Conservation (phyloP, 1,140 invertebrate species). For the Brachionus koreanus region DNA sequence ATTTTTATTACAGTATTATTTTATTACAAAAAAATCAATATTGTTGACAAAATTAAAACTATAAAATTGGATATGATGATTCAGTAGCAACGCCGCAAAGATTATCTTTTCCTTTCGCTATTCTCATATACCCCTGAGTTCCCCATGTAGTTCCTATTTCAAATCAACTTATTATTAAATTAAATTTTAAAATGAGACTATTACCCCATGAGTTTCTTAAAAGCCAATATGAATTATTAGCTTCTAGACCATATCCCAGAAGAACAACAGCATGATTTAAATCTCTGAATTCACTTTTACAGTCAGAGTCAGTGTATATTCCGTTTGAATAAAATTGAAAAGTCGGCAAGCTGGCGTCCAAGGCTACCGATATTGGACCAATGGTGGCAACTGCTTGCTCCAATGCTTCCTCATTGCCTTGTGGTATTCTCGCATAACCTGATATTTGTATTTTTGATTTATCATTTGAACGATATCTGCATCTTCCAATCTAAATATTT, state of each 20-base stretch:
- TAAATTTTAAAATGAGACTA: background rate
- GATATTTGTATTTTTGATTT: slow-evolving; percentile 28
- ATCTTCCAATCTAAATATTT: slow-evolving; percentile 33
- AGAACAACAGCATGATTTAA: slow-evolving; percentile 84
- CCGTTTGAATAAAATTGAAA: slow-evolving; percentile 70
- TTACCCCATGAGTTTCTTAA: slow-evolving; percentile 64
- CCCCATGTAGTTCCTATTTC: slow-evolving; percentile 45
- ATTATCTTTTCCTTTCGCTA: slow-evolving; percentile 49
- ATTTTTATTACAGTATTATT: background rate
- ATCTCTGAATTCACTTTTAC: slow-evolving; percentile 63
- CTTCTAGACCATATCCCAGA: slow-evolving; percentile 70
- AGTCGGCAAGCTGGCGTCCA: slow-evolving; percentile 73
- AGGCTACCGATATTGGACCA: slow-evolving; percentile 74
- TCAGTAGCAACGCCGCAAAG: slow-evolving; percentile 36
- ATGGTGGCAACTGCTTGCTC: slow-evolving; percentile 68
- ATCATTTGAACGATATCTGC: slow-evolving; percentile 47
- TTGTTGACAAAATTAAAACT: background rate
- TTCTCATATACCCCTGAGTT: slow-evolving; percentile 37
- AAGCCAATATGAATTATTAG: background rate
- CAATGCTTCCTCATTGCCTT: slow-evolving; percentile 49
- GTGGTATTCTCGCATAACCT: slow-evolving; percentile 48
- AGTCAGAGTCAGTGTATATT: slow-evolving; percentile 68
- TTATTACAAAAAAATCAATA: background rate
- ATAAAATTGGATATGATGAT: slow-evolving; percentile 34
- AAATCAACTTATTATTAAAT: background rate